These are phyloP conservation scores for Cancer borealis DNA, from an alignment of 2,888 invertebrate genomes.

Conservation along the genomic window DNA sequence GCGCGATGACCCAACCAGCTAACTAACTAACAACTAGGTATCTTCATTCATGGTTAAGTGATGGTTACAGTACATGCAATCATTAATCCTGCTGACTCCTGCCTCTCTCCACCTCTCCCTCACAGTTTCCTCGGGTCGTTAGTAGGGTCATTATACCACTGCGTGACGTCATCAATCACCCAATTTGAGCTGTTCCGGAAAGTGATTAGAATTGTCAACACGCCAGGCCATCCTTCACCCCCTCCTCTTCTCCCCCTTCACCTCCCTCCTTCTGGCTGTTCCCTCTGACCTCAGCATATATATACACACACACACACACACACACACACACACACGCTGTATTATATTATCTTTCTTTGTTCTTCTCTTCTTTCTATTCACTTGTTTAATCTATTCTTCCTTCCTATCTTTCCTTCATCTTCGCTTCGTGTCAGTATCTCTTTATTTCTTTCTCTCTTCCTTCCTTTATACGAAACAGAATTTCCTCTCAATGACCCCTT, in stretches of 20 bases:
- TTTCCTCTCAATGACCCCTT: neutral
- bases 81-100: neutral
- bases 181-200: neutral
- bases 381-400: no score
- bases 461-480: neutral
- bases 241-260: neutral
- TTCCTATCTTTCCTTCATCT: neutral
- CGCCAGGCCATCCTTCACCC: neutral
- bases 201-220: constrained; percentile 32
- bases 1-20: no score
- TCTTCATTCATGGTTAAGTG: neutral
- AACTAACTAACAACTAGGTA: no score
- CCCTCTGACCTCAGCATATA: no score
- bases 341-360: no score
- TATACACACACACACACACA: no score
- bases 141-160: neutral
- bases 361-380: no score
- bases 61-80: neutral
- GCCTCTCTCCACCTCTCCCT: neutral
- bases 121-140: neutral
- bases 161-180: constrained; percentile 21
- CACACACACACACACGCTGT: no score
- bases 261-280: neutral
- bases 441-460: neutral
- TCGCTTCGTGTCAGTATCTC: neutral